phyloP scores from a whole-genome alignment of 2,113 vertebrate species.

The Apteryx mantelli region DNA sequence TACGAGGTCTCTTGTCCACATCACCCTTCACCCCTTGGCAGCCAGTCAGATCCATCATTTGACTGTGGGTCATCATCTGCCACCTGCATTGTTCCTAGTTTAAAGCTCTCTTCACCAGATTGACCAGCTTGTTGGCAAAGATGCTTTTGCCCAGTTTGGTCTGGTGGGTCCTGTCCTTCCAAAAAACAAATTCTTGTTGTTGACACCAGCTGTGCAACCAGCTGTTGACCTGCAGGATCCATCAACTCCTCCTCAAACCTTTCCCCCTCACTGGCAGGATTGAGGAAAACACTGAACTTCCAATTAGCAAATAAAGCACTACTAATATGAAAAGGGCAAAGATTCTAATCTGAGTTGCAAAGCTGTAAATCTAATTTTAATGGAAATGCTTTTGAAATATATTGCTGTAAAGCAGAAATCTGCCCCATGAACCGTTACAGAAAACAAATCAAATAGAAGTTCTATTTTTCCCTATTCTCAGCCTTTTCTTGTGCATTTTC shows the following conservation, averaged over 20 bases:
- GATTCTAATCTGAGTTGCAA: background rate
- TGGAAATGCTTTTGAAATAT: background rate
- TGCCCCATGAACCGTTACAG: background rate
- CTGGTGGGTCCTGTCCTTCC: background rate
- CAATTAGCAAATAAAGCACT: background rate
- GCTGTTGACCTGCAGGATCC: background rate
- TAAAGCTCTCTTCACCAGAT: background rate
- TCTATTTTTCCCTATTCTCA: background rate
- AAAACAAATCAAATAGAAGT: background rate
- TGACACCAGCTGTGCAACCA: background rate
- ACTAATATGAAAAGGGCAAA: background rate
- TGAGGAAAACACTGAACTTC: background rate
- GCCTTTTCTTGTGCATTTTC: background rate
- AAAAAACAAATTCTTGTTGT: background rate
- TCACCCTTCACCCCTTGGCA: background rate
- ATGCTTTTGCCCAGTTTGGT: background rate
- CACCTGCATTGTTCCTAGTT: background rate
- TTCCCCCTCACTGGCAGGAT: background rate
- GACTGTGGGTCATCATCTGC: background rate
- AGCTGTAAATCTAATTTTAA: background rate
- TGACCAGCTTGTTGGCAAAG: background rate
- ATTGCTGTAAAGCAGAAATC: background rate
- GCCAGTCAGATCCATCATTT: background rate
- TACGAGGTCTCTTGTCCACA: background rate
- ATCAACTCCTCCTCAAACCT: background rate